Evolutionary conservation across 2,113 vertebrate species (phyloP).

Genomic region (Patagioenas fasciata): DNA sequence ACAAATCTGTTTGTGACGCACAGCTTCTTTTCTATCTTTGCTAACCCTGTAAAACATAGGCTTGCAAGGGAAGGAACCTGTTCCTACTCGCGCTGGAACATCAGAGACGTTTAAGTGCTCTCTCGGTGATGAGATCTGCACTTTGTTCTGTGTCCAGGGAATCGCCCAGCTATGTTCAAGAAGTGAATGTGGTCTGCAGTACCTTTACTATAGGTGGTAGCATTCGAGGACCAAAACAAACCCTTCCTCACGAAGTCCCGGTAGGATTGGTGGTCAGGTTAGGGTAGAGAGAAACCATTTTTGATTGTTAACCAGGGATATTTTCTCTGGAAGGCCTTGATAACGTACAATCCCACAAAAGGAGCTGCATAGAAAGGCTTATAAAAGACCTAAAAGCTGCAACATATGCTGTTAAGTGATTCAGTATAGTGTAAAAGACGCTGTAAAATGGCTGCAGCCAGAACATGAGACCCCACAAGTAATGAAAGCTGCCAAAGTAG

Average conservation of each 20-base stretch:
- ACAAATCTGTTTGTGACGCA: neutral
- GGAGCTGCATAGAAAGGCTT: neutral
- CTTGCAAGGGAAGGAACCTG: neutral
- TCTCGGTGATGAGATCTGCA: neutral
- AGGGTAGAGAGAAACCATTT: neutral
- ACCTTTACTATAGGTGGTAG: neutral
- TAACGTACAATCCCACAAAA: neutral
- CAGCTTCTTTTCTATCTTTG: neutral
- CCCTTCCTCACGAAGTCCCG: neutral
- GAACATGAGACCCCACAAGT: neutral
- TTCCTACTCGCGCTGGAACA: neutral
- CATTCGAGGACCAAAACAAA: neutral
- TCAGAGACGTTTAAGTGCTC: neutral
- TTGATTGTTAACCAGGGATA: neutral
- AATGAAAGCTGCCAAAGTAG: neutral
- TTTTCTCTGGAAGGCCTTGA: neutral
- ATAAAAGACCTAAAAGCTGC: neutral
- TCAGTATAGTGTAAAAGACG: neutral
- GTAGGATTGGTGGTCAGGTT: neutral
- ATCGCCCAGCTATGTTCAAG: neutral
- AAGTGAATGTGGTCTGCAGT: neutral
- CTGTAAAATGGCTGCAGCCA: constrained; percentile 18
- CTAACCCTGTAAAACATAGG: neutral
- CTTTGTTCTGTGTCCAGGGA: neutral
- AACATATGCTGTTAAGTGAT: neutral